Evolutionary conservation across 2,888 invertebrate species (phyloP).

Genomic region (Pyrochroa serraticornis): DNA sequence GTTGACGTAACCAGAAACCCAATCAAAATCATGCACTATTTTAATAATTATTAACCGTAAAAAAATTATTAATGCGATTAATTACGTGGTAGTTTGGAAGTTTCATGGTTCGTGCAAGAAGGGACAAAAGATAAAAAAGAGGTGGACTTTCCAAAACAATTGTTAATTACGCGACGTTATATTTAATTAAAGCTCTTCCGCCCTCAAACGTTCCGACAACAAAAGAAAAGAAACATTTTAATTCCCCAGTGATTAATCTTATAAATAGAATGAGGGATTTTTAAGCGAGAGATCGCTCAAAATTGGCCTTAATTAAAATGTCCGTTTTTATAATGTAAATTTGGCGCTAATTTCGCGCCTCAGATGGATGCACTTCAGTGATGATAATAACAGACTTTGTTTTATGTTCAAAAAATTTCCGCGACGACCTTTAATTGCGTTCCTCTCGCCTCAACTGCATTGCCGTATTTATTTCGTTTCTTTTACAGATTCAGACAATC

Average conservation of each 20-base stretch:
- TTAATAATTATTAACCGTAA: not conserved
- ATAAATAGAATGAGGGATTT: conserved; percentile 5
- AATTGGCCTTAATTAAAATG: conserved; percentile 11
- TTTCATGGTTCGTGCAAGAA: not conserved
- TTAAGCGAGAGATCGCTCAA: conserved; percentile 1
- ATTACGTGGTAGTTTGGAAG: not conserved
- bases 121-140: not conserved
- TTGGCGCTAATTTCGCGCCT: not conserved
- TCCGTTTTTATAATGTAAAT: conserved; percentile 15
- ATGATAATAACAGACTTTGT: no score
- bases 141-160: not conserved
- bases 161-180: conserved; percentile 7
- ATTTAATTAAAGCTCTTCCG: conserved; percentile 10
- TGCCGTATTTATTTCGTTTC: no score
- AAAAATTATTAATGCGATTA: not conserved
- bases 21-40: not conserved
- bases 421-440: no score
- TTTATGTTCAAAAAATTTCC: no score
- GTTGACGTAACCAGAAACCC: no score
- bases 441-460: no score
- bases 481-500: no score
- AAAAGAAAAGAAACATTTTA: conserved; percentile 9
- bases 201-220: conserved; percentile 5
- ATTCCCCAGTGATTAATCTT: conserved; percentile 10
- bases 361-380: no score